Base-by-base conservation (phyloP, 2,113 vertebrate genomes). In the Aptenodytes patagonicus region DNA sequence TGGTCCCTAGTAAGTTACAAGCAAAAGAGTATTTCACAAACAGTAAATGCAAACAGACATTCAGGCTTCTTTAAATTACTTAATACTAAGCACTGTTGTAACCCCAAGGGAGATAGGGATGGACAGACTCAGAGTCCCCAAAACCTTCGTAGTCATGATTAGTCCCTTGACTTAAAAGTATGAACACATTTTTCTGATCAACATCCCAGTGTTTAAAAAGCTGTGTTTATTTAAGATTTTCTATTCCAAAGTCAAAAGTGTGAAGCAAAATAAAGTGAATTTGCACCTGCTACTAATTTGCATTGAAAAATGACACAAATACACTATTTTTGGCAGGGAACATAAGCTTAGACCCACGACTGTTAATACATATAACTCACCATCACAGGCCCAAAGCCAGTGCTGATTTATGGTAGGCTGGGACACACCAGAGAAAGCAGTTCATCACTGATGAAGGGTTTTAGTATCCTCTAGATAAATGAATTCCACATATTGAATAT, bases 381-480 rank as follows among this genome's bases (percentile, higher is more conserved):
- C 80, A 42, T 88, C 47, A 31, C 0, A 16, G 94, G 93, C 81
- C 26, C 89, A 91, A 90, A 97, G 72, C 83, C 82, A 95, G 80
- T 31, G n/a, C 57, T 97, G 88, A 97, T 95, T 97, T 78, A 86
- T 88, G 66, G 80, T 7, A 68, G 61, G 25, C 87, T 47, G 34
- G 77, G 71, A 85, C 76, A 92, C 17, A 40, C 19, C 83, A 69
- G 54, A 85, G 57, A 88, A 83, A 60, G 40, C 72, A 91, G 46
- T 93, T 95, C 55, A 96, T 97, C 94, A 90, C 79, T 13, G 36
- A 24, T 80, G 77, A 94, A 87, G 64, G 92, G 75, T 91, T 96
- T 93, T 90, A 95, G 75, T 83, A 94, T 97, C 96, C 95, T 46
- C 90, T 69, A 90, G 95, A 88, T 86, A 96, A 93, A 96, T 92